phyloP scores from a whole-genome alignment of 2,888 invertebrate species.

The Julus scanicus region DNA sequence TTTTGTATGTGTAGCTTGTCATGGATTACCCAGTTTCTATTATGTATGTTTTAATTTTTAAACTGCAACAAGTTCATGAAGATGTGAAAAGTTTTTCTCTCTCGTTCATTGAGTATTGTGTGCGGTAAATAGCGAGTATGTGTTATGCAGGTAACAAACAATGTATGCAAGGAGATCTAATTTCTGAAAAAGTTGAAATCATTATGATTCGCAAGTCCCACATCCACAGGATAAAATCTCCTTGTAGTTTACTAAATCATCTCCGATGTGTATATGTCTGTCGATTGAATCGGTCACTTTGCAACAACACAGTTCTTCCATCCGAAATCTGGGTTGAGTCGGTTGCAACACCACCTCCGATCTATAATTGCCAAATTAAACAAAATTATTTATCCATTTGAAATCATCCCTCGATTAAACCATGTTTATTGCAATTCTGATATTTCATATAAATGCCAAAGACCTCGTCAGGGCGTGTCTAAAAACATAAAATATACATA shows the following conservation, averaged over 20 bases:
- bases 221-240: slow-evolving; percentile 43
- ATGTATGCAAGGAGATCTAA: not conserved
- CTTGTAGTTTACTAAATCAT: slow-evolving; percentile 37
- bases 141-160: not conserved
- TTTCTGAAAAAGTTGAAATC: not conserved
- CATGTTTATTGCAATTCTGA: not conserved
- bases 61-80: not conserved
- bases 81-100: not conserved
- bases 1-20: too few relatives aligned
- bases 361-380: slow-evolving; percentile 6
- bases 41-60: not conserved
- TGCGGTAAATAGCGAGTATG: not conserved
- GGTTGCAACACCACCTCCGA: slow-evolving; percentile 27
- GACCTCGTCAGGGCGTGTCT: not conserved
- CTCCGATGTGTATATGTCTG: not conserved
- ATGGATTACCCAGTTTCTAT: not conserved
- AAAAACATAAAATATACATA: too few relatives aligned
- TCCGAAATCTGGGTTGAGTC: slow-evolving; percentile 27
- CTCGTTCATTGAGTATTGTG: not conserved
- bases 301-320: slow-evolving; percentile 28
- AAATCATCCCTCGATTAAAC: not conserved
- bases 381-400: not conserved
- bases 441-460: not conserved
- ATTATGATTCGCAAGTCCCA: not conserved
- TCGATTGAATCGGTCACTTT: slow-evolving; percentile 47